phyloP scores from a whole-genome alignment of 1,140 invertebrate species.

The Drosophila grimshawi region DNA sequence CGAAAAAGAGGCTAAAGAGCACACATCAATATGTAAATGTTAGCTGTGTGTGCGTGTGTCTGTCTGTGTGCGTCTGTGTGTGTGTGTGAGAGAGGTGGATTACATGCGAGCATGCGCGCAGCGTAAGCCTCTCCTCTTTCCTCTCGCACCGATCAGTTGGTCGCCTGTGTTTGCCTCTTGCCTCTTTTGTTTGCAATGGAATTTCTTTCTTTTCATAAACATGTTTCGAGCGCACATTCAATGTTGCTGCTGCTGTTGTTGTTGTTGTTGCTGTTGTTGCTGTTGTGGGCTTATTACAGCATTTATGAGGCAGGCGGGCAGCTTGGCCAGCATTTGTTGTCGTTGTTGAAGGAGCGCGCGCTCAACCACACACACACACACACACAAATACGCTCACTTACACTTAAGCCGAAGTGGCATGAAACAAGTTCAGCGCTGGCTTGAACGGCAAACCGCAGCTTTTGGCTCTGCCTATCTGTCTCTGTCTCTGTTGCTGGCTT shows the following conservation, averaged over 20 bases:
- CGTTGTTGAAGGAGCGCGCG: conserved; percentile 54
- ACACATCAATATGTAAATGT: conserved; percentile 2
- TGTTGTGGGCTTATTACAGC: conserved; percentile 72
- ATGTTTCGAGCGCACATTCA: conserved; percentile 63
- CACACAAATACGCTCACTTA: not conserved
- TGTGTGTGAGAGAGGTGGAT: conserved; percentile 40
- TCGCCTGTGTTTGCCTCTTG: conserved; percentile 21
- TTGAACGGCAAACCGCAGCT: conserved; percentile 36
- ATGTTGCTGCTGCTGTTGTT: conserved; percentile 38
- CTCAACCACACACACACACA: conserved; percentile 54
- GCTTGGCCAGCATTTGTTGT: conserved; percentile 44
- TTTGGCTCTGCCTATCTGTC: conserved; percentile 5
- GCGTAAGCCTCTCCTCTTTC: conserved; percentile 42
- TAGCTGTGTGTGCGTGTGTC: conserved; percentile 15
- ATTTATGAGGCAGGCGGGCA: conserved; percentile 70
- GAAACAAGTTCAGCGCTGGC: conserved; percentile 71
- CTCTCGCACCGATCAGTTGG: conserved; percentile 31
- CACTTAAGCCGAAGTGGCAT: conserved; percentile 68
- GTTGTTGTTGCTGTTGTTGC: conserved; percentile 39
- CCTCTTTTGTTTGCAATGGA: conserved; percentile 79
- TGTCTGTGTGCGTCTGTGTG: conserved; percentile 4
- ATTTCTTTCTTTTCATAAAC: conserved; percentile 82
- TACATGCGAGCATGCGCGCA: conserved; percentile 67
- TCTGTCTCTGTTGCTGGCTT: conserved; percentile 13
- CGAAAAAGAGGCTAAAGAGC: conserved; percentile 44